Evolutionary conservation across 2,113 vertebrate species (phyloP).

Genomic region (Ageneiosus marmoratus): DNA sequence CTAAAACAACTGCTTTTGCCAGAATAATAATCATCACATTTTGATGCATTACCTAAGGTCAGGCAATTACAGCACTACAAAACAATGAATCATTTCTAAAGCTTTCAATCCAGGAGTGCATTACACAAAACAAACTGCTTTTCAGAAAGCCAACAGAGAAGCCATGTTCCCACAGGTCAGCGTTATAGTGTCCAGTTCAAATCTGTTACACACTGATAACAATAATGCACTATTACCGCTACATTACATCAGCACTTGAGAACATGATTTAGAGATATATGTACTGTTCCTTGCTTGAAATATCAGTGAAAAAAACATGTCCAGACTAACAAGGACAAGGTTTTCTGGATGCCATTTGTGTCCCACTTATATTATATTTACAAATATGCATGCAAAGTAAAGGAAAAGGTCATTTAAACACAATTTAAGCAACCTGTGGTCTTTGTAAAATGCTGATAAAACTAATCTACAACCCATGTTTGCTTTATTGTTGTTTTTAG

Average conservation of each 20-base stretch:
- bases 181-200: not conserved
- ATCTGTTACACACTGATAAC: conserved; percentile 16
- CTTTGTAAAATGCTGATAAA: not conserved
- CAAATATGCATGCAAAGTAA: not conserved
- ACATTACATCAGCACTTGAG: conserved; percentile 26
- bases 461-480: not conserved
- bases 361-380: not conserved
- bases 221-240: not conserved
- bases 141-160: not conserved
- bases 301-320: not conserved
- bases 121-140: not conserved
- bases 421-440: not conserved
- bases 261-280: not conserved
- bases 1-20: not conserved
- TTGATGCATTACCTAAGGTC: not conserved
- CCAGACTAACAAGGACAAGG: not conserved
- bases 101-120: not conserved
- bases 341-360: not conserved
- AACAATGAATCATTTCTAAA: not conserved
- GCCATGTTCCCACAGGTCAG: not conserved
- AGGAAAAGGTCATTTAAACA: not conserved
- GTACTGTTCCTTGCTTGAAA: not conserved
- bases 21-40: not conserved
- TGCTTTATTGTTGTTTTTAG: too few species aligned
- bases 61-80: not conserved